Evolutionary conservation across 2,113 vertebrate species (phyloP).

Genomic region (Zootoca vivipara): DNA sequence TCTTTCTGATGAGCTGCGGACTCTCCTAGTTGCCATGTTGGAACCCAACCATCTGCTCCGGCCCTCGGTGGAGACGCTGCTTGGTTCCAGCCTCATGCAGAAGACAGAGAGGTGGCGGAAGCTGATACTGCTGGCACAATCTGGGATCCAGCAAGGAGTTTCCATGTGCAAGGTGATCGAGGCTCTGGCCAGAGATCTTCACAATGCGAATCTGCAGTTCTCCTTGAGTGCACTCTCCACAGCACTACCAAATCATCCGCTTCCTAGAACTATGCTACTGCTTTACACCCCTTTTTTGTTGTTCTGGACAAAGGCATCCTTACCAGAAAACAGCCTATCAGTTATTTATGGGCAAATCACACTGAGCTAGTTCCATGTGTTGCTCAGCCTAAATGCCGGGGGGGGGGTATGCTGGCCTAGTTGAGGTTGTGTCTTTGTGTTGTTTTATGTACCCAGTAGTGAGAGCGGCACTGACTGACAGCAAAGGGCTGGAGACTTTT

Average conservation of each 20-base stretch:
- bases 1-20: conserved; percentile 82
- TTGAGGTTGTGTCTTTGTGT: neutral
- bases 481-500: neutral
- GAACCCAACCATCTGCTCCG: conserved; percentile 78
- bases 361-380: neutral
- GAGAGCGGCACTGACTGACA: neutral
- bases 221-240: neutral
- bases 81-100: conserved; percentile 76
- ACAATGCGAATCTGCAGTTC: neutral
- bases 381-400: neutral
- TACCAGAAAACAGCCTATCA: neutral
- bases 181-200: neutral
- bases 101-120: conserved; percentile 76
- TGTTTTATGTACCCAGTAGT: neutral
- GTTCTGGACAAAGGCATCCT: neutral
- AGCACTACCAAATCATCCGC: neutral
- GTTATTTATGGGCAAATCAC: neutral
- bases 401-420: neutral
- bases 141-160: conserved; percentile 70
- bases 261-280: neutral
- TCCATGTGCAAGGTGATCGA: conserved; percentile 78
- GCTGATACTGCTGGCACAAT: conserved; percentile 65
- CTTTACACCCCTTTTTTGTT: neutral
- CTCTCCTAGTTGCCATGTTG: conserved; percentile 84
- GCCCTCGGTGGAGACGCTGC: conserved; percentile 78